Conservation (phyloP, 2,113 vertebrate genomes). For the Cacatua alba region DNA sequence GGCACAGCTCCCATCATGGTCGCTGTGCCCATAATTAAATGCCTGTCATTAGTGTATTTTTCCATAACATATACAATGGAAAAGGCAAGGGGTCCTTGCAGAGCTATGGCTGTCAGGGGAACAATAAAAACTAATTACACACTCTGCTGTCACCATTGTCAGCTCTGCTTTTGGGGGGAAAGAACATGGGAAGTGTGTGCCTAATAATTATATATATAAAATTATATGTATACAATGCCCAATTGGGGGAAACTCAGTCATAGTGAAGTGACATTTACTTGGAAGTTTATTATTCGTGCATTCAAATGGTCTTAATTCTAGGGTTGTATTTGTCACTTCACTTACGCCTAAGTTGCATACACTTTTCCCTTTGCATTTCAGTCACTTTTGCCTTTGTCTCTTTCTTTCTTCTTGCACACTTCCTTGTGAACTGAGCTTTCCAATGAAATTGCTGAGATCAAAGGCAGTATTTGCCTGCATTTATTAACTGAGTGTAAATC, state of each 20-base stretch:
- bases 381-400: background rate
- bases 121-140: conserved; percentile 81
- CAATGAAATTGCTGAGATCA: background rate
- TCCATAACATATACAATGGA: conserved; percentile 73
- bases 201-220: conserved; percentile 2
- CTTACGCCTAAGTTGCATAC: background rate
- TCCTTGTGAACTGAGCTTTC: background rate
- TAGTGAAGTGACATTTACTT: conserved; percentile 12
- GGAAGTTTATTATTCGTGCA: background rate
- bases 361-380: background rate
- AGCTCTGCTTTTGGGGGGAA: conserved; percentile 63
- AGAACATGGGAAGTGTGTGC: conserved; percentile 36
- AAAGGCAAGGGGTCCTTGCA: conserved; percentile 73
- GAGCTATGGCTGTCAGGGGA: conserved; percentile 75
- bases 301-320: conserved; percentile 6
- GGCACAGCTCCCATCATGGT: conserved; percentile 62
- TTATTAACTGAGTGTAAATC: background rate
- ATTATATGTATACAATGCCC: background rate
- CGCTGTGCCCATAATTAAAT: conserved; percentile 74
- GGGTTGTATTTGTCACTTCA: background rate
- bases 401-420: background rate
- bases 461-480: background rate
- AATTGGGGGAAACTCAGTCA: background rate
- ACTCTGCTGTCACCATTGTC: conserved; percentile 69
- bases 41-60: conserved; percentile 76